Evolutionary conservation across 1,140 invertebrate genomes (phyloP), one percentile per base, ranked within the genome.

Genomic region (Akabosia matsudoensis): DNA sequence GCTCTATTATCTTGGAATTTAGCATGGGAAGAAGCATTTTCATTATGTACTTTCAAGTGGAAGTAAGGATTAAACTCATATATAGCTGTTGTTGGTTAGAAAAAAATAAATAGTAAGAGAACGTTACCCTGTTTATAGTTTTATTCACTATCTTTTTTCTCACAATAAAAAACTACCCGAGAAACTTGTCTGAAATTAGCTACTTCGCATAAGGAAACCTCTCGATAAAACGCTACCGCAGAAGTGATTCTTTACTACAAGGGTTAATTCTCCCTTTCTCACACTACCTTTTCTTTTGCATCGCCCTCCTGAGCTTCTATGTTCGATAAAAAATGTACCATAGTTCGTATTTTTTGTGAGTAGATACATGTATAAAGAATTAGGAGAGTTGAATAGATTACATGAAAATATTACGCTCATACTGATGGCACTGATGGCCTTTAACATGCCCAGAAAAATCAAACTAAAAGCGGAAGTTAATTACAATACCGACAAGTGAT

Each of bases 11-110:
- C 22, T 31, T 67, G 54, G 61, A 67, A 67, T 67, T 67, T 30
- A 67, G 2, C 61, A 67, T 67, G 61, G 61, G 61, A 67, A 67
- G 54, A 16, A 56, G 37, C 54, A 56, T 56, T 24, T 56, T 56
- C 24, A 56, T 22, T 56, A 10, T 45, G n/a, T n/a, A 45, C 37
- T 45, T 7, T 18, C 7, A 45, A 45, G 37, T 45, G 37, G 18
- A 45, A 45, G 18, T 7, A 45, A 45, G 7, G 37, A 45, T 10
- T 18, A 45, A 45, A 45, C 7, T 18, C 37, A 18, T 45, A n/a
- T n/a, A 18, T 45, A 45, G 37, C 37, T 45, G 37, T 45, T 45
- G 37, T 45, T 45, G 37, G 37, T 45, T 18, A 18, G 37, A 45
- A 45, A n/a, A n/a, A n/a, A 45, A 45, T 45, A 45, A 45, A 45